A percentile compares a stretch with the other conserved stretches of the same genome.
Conservation (phyloP, 2,888 invertebrate genomes). For the Acronicta psi region DNA sequence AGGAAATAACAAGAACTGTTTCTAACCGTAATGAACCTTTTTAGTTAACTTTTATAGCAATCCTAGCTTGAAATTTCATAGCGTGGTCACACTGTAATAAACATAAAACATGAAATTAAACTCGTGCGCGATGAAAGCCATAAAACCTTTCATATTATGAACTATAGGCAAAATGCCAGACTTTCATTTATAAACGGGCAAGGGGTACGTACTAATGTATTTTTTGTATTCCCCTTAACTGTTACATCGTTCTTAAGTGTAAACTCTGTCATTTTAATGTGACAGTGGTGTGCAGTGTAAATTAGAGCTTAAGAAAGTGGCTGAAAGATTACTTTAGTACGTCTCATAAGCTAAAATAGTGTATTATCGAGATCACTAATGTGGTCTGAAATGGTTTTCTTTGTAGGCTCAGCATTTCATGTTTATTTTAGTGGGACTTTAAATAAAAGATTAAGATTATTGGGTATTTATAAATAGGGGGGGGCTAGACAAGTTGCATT, state of each 20-base stretch:
- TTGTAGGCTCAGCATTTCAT: constrained; percentile 10
- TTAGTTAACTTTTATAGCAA: neutral
- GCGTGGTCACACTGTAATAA: constrained; percentile 52
- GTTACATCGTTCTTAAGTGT: constrained; percentile 29
- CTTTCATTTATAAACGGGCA: constrained; percentile 41
- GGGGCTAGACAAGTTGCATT: too few species aligned
- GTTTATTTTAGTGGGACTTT: too few species aligned
- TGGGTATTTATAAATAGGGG: too few species aligned
- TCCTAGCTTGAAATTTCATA: constrained; percentile 30
- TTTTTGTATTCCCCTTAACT: constrained; percentile 20
- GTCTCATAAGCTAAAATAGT: constrained; percentile 20
- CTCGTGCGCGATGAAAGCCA: constrained; percentile 51
- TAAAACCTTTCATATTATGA: constrained; percentile 53
- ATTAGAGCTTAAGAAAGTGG: constrained; percentile 23
- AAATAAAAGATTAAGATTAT: too few species aligned
- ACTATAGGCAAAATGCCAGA: constrained; percentile 57
- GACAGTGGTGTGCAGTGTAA: constrained; percentile 30
- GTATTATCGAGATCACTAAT: constrained; percentile 43
- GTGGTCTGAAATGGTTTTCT: constrained; percentile 13
- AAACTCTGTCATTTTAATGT: constrained; percentile 46
- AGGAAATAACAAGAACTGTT: neutral
- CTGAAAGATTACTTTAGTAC: constrained; percentile 18
- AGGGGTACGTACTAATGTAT: constrained; percentile 11
- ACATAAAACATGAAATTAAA: constrained; percentile 58
- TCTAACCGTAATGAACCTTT: constrained; percentile 7